Conservation (phyloP, 2,888 invertebrate species). For the Megalurothrips usitatus region DNA sequence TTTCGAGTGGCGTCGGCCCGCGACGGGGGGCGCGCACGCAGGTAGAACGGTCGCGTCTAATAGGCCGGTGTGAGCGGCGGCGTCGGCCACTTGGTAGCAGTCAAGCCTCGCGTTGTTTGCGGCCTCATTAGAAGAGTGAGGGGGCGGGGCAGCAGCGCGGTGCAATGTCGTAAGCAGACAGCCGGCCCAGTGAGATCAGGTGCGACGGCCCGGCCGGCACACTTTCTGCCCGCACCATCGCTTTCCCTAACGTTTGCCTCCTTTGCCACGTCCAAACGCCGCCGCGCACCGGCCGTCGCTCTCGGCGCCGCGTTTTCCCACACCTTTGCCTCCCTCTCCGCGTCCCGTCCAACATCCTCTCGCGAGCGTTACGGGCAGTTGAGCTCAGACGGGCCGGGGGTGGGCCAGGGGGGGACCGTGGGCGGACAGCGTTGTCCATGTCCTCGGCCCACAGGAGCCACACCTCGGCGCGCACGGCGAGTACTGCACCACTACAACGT, state of each 20-base stretch:
- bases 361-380: too few relatives aligned
- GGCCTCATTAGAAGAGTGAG: background rate
- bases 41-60: background rate
- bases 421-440: too few relatives aligned
- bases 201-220: background rate
- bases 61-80: background rate
- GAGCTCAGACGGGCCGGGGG: too few relatives aligned
- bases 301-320: too few relatives aligned
- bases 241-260: background rate
- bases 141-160: background rate
- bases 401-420: too few relatives aligned
- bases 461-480: too few relatives aligned
- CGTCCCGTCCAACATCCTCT: too few relatives aligned
- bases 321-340: too few relatives aligned
- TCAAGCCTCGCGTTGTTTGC: conserved; percentile 6
- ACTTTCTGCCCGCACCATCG: too few relatives aligned
- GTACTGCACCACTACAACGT: too few relatives aligned
- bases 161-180: background rate
- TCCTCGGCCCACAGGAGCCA: too few relatives aligned
- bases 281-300: background rate
- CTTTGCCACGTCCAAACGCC: background rate
- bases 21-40: background rate
- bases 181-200: background rate
- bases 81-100: background rate
- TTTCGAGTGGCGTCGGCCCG: background rate